Evolutionary conservation across 2,797 vertebrate genomes (phyloP).

Genomic region (Galagoides demidoff): DNA sequence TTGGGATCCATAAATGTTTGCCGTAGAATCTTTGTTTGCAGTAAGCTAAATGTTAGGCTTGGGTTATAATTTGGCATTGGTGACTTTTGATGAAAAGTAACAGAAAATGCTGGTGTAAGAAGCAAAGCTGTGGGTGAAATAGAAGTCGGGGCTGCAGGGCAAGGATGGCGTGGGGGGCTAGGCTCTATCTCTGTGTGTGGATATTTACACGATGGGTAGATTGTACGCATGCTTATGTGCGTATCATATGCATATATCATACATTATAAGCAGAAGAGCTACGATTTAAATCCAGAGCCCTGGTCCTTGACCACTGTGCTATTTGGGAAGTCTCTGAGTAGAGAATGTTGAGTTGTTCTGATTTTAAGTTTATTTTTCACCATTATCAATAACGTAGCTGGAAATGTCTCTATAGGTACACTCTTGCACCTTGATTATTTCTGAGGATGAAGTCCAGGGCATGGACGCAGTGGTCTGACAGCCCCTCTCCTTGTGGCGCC

Average conservation of each 20-base stretch:
- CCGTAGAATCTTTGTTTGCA: not conserved
- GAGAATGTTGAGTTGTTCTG: not conserved
- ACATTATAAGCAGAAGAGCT: not conserved
- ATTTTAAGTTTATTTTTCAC: not conserved
- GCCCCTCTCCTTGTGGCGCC: not conserved
- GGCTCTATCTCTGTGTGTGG: no score
- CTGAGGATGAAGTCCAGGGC: not conserved
- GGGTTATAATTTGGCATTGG: not conserved
- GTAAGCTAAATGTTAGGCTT: not conserved
- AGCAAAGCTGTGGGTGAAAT: not conserved
- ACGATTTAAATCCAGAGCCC: not conserved
- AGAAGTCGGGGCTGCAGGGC: not conserved
- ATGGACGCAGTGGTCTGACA: not conserved
- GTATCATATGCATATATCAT: no score
- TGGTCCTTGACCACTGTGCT: not conserved
- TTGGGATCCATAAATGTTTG: not conserved
- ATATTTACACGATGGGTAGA: accelerated
- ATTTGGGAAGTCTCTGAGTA: not conserved
- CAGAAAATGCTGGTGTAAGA: not conserved
- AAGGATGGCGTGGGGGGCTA: not conserved
- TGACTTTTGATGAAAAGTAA: not conserved
- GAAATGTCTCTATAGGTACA: accelerated
- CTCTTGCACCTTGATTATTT: not conserved
- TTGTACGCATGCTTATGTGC: not conserved
- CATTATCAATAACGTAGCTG: not conserved